Conservation (phyloP, 2,797 vertebrate genomes). For the Crenuchus spilurus region DNA sequence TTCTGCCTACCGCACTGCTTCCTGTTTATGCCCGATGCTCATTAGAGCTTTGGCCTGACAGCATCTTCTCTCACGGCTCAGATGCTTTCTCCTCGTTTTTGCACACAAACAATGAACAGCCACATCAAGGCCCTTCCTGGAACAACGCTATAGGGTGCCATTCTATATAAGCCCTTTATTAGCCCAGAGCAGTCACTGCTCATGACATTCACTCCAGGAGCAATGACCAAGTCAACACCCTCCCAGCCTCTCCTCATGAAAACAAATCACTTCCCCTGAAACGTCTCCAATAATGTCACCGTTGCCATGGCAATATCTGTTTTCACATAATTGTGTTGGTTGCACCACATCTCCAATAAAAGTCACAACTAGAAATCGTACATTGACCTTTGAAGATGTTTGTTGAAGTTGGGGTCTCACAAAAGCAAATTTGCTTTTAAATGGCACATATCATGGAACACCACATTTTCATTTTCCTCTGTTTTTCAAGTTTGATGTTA, state of each 20-base stretch:
- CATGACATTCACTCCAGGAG: constrained; percentile 51
- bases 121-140: constrained; percentile 42
- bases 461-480: no score
- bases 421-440: background rate
- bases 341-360: constrained; percentile 38
- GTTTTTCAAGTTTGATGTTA: no score
- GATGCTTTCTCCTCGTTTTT: constrained; percentile 20
- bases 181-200: constrained; percentile 31
- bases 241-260: constrained; percentile 29
- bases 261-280: constrained; percentile 41
- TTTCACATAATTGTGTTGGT: constrained; percentile 44
- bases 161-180: constrained; percentile 45
- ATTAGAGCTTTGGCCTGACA: constrained; percentile 48
- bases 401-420: background rate
- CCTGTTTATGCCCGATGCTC: constrained; percentile 49
- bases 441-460: background rate
- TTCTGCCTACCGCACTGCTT: constrained; percentile 36
- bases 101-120: constrained; percentile 23
- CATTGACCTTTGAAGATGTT: constrained; percentile 5
- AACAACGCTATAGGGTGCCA: constrained; percentile 31
- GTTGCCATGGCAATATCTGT: constrained; percentile 52
- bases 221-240: constrained; percentile 38
- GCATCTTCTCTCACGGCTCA: constrained; percentile 37
- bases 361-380: constrained; percentile 13
- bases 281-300: constrained; percentile 28